Evolutionary conservation across 2,888 invertebrate genomes (phyloP).

Genomic region (Oscheius sp.): DNA sequence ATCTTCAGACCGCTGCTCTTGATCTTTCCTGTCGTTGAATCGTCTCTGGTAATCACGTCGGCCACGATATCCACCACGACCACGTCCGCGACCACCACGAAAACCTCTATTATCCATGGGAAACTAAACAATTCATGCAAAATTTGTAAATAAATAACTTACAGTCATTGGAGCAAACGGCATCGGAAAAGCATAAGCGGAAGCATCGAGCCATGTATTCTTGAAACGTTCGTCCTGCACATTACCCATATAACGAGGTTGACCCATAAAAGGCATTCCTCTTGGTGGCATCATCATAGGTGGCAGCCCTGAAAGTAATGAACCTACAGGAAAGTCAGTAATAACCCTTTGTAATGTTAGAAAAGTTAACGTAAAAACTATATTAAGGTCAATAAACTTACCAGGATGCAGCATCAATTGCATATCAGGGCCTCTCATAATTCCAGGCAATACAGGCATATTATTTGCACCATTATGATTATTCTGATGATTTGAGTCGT

Average conservation of each 20-base stretch:
- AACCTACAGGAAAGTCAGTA: neutral
- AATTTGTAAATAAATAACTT: neutral
- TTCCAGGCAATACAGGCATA: neutral
- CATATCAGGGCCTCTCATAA: neutral
- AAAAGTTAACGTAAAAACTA: neutral
- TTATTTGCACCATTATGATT: neutral
- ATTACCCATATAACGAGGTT: slow-evolving; percentile 18
- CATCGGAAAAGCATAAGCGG: slow-evolving; percentile 14
- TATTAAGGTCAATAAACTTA: neutral
- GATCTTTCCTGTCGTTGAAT: neutral
- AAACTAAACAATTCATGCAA: slow-evolving; percentile 6
- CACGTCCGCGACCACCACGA: slow-evolving; percentile 12
- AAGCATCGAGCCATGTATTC: slow-evolving; percentile 60
- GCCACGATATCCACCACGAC: slow-evolving; percentile 13
- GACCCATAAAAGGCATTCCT: slow-evolving; percentile 23
- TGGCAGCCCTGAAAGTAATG: neutral
- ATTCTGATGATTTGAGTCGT: neutral
- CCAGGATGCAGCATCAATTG: slow-evolving; percentile 13
- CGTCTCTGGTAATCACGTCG: neutral
- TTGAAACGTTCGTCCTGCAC: slow-evolving; percentile 52
- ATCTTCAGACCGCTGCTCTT: neutral
- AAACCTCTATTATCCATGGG: slow-evolving; percentile 7
- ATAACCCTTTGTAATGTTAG: neutral
- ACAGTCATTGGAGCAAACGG: slow-evolving; percentile 25
- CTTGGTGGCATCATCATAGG: slow-evolving; percentile 22